Base-by-base conservation (phyloP, 2,797 vertebrate genomes). In the Chloroceryle amazona region DNA sequence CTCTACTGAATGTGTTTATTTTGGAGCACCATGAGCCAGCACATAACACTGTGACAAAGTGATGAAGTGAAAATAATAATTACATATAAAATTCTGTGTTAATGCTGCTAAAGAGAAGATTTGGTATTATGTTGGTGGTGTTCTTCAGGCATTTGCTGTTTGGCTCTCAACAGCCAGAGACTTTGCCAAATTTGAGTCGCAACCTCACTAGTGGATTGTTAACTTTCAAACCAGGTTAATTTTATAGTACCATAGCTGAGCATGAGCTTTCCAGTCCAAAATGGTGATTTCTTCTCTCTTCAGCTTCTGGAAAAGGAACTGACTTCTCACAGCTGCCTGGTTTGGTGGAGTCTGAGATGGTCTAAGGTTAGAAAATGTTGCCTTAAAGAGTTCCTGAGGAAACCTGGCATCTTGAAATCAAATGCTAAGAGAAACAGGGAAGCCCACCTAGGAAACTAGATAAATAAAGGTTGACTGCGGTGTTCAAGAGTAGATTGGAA, bases 21-120 rank as follows among this genome's bases (percentile, higher is more conserved):
- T 81, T 93, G 93, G 76, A 88, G 73, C 39, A 21, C 51, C 35
- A 6, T 58, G 49, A 84, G 33, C 25, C 47, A 78, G 54, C 1
- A 0, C 17, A 2, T 81, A 83, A 44, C 25, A 29, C 51, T 60
- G 65, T 60, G 65, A 95, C 47, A 81, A 95, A 86, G 62, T 91
- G 70, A 37, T 90, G 85, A 95, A 70, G 70, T 83, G 72, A 86
- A 88, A 91, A 75, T 86, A 78, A 58, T 78, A 72, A 90, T 97
- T 91, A 39, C 7, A 0, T 81, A 55, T 58, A 66, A 84, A 79
- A 66, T 78, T 5, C 35, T 62, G 13, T 31, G 28, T 39, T 93
- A 65, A 52, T 73, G 3, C 37, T 84, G 76, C 82, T 57, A 66
- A 73, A 91, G 39, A 79, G 73, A 90, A 81, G 76, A n/a, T 60